Evolutionary conservation across 2,797 vertebrate genomes (phyloP).

Genomic region (Anguilla anguilla): DNA sequence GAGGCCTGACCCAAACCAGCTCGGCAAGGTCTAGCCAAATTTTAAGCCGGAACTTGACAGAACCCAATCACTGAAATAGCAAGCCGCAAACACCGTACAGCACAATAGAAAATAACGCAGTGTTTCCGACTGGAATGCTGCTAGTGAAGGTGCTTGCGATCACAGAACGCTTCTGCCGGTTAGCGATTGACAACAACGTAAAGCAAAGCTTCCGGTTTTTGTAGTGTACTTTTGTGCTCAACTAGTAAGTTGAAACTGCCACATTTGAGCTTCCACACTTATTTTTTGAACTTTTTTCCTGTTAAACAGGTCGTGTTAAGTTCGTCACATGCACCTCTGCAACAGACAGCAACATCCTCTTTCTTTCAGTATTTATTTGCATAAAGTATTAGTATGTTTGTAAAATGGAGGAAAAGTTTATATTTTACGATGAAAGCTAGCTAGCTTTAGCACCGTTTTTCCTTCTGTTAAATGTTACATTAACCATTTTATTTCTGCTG

Average conservation of each 20-base stretch:
- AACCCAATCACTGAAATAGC: too few species aligned
- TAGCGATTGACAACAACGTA: too few species aligned
- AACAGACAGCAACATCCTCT: too few species aligned
- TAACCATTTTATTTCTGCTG: neutral
- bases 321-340: too few species aligned
- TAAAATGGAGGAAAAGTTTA: too few species aligned
- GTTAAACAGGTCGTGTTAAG: neutral
- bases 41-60: neutral
- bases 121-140: too few species aligned
- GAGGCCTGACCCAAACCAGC: neutral
- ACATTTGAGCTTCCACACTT: neutral
- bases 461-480: neutral
- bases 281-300: neutral
- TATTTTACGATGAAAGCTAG: neutral
- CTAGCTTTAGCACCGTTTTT: neutral
- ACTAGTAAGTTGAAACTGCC: neutral
- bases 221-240: neutral
- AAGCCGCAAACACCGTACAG: neutral
- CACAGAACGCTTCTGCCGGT: too few species aligned
- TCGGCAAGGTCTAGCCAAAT: neutral
- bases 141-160: too few species aligned
- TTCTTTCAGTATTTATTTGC: too few species aligned
- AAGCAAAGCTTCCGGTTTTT: too few species aligned
- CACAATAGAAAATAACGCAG: neutral
- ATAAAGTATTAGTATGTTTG: too few species aligned